These are phyloP conservation scores for Oryzaephilus surinamensis DNA, from an alignment of 1,140 invertebrate genomes.

Conservation along the genomic window DNA sequence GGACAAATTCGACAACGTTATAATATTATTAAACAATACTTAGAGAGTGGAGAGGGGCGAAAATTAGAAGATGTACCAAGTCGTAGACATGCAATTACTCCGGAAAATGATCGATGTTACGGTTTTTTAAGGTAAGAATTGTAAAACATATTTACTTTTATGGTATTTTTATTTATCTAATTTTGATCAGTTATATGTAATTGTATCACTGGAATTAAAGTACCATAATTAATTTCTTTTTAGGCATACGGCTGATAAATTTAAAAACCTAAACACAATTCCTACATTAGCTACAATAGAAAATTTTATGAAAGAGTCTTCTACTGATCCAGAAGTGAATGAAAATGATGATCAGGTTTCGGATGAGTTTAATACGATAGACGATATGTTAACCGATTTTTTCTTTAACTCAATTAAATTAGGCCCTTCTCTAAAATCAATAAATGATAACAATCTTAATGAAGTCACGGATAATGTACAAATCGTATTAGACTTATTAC, in stretches of 20 bases:
- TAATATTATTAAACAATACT: slow-evolving; percentile 32
- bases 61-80: slow-evolving; percentile 30
- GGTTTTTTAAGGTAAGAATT: slow-evolving; percentile 14
- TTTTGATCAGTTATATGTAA: too few relatives aligned
- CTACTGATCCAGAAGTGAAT: too few relatives aligned
- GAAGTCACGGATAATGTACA: slow-evolving; percentile 4
- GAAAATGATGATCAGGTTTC: background rate
- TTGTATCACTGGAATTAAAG: too few relatives aligned
- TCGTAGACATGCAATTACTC: slow-evolving; percentile 9
- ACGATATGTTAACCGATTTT: slow-evolving; percentile 14
- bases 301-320: background rate
- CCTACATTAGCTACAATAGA: slow-evolving; percentile 18
- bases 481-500: slow-evolving; percentile 8
- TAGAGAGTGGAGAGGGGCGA: slow-evolving; percentile 30
- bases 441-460: slow-evolving; percentile 1
- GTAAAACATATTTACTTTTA: too few relatives aligned
- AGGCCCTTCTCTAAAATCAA: slow-evolving; percentile 1
- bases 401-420: slow-evolving; percentile 11
- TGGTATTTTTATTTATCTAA: too few relatives aligned
- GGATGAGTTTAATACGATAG: slow-evolving; percentile 6
- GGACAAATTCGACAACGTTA: slow-evolving; percentile 27
- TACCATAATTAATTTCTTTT: too few relatives aligned
- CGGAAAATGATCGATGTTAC: slow-evolving; percentile 3
- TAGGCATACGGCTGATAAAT: slow-evolving; percentile 19
- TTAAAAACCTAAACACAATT: slow-evolving; percentile 9